Evolutionary conservation across 2,888 invertebrate genomes (phyloP), one percentile per base, ranked within the genome.

Genomic region (Cremastinae sp.): DNA sequence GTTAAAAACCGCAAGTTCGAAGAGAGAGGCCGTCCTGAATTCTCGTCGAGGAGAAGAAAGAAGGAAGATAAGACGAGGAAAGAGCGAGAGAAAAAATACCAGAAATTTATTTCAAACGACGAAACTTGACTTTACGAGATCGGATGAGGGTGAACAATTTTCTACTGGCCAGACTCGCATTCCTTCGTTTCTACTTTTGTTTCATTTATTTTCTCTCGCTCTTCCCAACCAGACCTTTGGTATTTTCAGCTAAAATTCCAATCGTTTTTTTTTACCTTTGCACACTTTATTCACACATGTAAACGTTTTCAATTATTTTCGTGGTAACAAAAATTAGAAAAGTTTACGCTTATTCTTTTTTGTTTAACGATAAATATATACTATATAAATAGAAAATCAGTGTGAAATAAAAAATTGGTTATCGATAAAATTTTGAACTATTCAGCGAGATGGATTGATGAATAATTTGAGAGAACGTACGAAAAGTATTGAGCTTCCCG

Each of bases 241-340:
- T 66, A 75, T 72, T 75, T 75, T 71, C 62, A 51, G 66, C 71
- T 62, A 62, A 71, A 75, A 75, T 75, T 75, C 75, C 75, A 61
- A 62, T 71, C 61, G 54, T 47, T 53, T 53, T 28, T 22, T 20
- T 36, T 36, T 65, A 34, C 43, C 47, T 22, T 43, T 54, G 1
- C 61, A 12, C 45, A 14, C 10, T 34, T n/a, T 41, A 12, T 56
- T 38, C 20, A 58, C 20, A n/a, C n/a, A n/a, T n/a, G n/a, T n/a
- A n/a, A n/a, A n/a, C n/a, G n/a, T n/a, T n/a, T n/a, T n/a, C n/a
- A n/a, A n/a, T n/a, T n/a, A n/a, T n/a, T n/a, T n/a, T n/a, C n/a
- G n/a, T n/a, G n/a, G n/a, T n/a, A n/a, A n/a, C n/a, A n/a, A n/a
- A n/a, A n/a, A n/a, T n/a, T n/a, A 28, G 28, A 28, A 28, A 28